phyloP scores from a whole-genome alignment of 2,888 invertebrate species.

The Sphaerophoria rueppellii region DNA sequence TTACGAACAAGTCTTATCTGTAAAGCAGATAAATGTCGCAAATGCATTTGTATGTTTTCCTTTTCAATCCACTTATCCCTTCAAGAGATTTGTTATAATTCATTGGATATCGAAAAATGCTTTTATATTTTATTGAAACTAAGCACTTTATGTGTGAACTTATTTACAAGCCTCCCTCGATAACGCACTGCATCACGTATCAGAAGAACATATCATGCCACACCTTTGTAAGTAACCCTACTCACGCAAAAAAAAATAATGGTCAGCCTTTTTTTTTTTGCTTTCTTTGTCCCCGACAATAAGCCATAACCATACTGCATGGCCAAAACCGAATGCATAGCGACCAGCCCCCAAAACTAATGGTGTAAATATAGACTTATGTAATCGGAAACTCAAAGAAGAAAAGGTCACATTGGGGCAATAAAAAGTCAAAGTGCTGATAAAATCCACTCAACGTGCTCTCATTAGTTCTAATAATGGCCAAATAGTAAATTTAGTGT shows the following conservation, averaged over 20 bases:
- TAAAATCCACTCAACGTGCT: conserved; percentile 71
- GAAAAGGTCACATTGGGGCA: conserved; percentile 61
- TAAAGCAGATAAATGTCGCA: too few species aligned
- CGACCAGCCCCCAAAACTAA: conserved; percentile 44
- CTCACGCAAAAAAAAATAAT: not conserved
- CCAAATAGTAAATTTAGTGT: conserved; percentile 42
- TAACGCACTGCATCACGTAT: conserved; percentile 50
- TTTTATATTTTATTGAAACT: conserved; percentile 33
- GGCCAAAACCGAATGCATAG: conserved; percentile 19
- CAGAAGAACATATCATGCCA: conserved; percentile 18
- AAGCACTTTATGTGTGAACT: conserved; percentile 18
- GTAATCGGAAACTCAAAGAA: conserved; percentile 64
- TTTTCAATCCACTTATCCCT: too few species aligned
- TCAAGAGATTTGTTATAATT: too few species aligned
- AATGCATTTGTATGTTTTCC: too few species aligned
- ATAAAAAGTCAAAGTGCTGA: conserved; percentile 71
- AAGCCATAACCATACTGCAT: not conserved
- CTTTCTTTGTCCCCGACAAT: conserved; percentile 19
- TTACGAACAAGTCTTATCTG: too few species aligned
- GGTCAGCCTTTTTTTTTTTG: conserved; percentile 4
- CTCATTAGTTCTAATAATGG: conserved; percentile 72
- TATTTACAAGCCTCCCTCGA: conserved; percentile 17
- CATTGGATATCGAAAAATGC: conserved; percentile 4
- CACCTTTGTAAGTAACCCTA: conserved; percentile 43
- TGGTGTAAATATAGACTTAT: conserved; percentile 48